Conservation (phyloP, 2,113 vertebrate species). For the Lophotis ruficrista region DNA sequence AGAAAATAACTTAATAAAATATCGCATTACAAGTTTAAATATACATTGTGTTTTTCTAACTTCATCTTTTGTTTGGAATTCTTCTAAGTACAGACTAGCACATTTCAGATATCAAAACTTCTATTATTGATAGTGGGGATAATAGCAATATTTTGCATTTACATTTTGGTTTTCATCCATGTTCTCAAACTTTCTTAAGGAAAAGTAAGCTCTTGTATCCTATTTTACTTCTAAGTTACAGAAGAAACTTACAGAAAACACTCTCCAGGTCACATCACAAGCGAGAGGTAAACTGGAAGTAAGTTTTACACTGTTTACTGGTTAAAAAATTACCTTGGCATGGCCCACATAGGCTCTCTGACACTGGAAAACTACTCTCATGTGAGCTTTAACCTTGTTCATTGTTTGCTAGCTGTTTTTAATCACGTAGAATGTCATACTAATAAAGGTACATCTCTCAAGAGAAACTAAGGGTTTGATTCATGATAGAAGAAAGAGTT, state of each 20-base stretch:
- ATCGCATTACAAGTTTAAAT: neutral
- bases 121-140: neutral
- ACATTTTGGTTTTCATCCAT: neutral
- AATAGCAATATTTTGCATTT: neutral
- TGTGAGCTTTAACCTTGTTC: neutral
- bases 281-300: neutral
- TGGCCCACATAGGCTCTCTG: neutral
- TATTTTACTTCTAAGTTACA: neutral
- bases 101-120: neutral
- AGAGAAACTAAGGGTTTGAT: neutral
- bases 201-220: neutral
- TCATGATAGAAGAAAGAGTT: neutral
- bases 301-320: neutral
- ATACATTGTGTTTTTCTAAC: neutral
- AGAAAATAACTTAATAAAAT: neutral
- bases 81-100: neutral
- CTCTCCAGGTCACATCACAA: rapidly evolving
- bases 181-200: neutral
- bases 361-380: neutral
- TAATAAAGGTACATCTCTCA: neutral
- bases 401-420: neutral
- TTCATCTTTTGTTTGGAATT: neutral
- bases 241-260: neutral
- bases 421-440: neutral
- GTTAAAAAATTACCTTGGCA: neutral